Conservation (phyloP, 2,113 vertebrate genomes). For the Tylochromis polylepis region DNA sequence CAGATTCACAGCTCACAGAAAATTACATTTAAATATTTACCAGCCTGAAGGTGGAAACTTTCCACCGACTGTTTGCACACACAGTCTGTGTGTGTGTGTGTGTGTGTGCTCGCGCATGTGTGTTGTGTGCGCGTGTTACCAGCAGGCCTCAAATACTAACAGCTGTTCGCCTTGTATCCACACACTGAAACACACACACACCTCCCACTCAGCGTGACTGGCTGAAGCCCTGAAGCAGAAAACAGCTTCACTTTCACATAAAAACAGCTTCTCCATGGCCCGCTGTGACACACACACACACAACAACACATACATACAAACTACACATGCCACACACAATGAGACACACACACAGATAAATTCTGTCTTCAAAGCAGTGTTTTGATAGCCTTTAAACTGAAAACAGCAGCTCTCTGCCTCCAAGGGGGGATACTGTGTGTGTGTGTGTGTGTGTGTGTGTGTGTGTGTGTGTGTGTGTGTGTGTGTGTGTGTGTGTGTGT, state of each 20-base stretch:
- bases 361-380: slow-evolving; percentile 39
- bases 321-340: background rate
- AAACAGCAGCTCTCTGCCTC: slow-evolving; percentile 30
- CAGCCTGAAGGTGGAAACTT: slow-evolving; percentile 40
- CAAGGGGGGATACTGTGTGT: background rate
- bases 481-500: background rate
- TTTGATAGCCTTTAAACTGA: slow-evolving; percentile 51
- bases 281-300: slow-evolving; percentile 6
- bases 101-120: background rate
- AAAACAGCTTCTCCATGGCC: slow-evolving; percentile 19
- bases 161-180: slow-evolving; percentile 28
- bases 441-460: background rate
- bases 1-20: background rate
- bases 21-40: slow-evolving; percentile 58
- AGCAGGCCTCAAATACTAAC: slow-evolving; percentile 16
- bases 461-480: background rate
- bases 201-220: slow-evolving; percentile 43
- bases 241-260: slow-evolving; percentile 35
- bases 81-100: background rate
- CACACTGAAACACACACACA: background rate
- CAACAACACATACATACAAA: slow-evolving; percentile 7
- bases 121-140: background rate
- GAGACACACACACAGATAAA: background rate
- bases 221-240: slow-evolving; percentile 37
- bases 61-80: background rate